Conservation (phyloP, 2,113 vertebrate genomes). For the Ammodytes dubius region DNA sequence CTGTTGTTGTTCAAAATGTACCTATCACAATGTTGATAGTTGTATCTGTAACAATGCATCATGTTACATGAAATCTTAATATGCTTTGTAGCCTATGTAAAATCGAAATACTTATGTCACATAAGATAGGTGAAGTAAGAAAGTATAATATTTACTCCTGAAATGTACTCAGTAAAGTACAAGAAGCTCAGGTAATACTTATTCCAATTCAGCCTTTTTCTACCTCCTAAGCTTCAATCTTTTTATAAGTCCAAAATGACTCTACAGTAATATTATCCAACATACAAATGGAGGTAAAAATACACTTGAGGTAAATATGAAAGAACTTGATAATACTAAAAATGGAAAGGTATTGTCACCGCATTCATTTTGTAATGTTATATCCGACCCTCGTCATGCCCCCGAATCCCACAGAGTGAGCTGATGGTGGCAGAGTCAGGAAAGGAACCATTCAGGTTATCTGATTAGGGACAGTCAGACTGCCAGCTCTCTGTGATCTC, state of each 20-base stretch:
- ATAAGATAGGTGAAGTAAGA: not conserved
- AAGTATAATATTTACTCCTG: not conserved
- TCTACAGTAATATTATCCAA: conserved; percentile 50
- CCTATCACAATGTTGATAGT: not conserved
- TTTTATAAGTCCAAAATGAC: conserved; percentile 37
- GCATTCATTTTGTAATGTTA: conserved; percentile 30
- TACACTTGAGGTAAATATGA: conserved; percentile 28
- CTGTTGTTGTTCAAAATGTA: not conserved
- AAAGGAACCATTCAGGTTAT: conserved; percentile 38
- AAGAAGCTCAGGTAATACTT: not conserved
- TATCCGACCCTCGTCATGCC: not conserved
- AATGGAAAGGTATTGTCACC: conserved; percentile 20
- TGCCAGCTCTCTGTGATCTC: conserved; percentile 57
- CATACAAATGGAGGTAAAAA: conserved; percentile 47
- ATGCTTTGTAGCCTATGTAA: not conserved
- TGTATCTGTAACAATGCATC: not conserved
- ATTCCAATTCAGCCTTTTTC: not conserved
- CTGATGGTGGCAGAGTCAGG: not conserved
- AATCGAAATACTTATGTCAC: not conserved
- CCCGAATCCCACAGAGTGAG: not conserved
- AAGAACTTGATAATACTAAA: not conserved
- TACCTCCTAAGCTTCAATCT: not conserved
- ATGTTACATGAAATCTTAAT: not conserved
- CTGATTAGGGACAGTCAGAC: conserved; percentile 47
- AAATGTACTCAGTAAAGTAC: not conserved